Evolutionary conservation across 2,888 invertebrate species (phyloP), one percentile per base, ranked within the genome.

Genomic region (Siphlonurus alternatus): DNA sequence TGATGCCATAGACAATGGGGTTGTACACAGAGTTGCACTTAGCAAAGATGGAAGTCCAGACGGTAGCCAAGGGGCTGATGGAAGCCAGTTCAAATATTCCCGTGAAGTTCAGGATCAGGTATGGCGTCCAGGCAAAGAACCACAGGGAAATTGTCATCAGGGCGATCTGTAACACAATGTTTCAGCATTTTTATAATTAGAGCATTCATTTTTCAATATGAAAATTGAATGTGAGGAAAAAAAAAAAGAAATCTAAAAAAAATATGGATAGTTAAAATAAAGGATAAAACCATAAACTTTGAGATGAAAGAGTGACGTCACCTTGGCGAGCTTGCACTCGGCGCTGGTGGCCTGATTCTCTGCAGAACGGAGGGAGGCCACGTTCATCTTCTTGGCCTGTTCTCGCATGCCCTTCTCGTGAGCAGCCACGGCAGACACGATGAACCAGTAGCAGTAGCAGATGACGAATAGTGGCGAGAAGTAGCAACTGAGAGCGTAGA

Each of bases 91-190:
- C 85, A 72, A 91, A 89, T 64, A 91, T 84, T 59, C 92, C 92
- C 67, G 86, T 79, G 72, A 81, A 87, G 76, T 92, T 91, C 72
- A 92, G 88, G 63, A 91, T 83, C 68, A 90, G 77, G 72, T 93
- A 93, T 5, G 93, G 93, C 23, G 91, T 90, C 94, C 94, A 95
- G 61, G 93, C 92, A 81, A 92, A 83, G 78, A 93, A 88, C 90
- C 93, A 95, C 69, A 93, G 77, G 0, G 88, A 83, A 71, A 94
- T 90, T 66, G 93, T 93, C 82, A 90, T 90, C 73, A 94, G 78
- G 63, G 94, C 93, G 64, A 94, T 88, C 82, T 86, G n/a, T n/a
- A 10, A 10, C 15, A 18, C 2, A 15, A 23, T 18, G 23, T 59
- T 59, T 24, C 18, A 53, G 54, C n/a, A n/a, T n/a, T n/a, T n/a